Conservation (phyloP, 2,113 vertebrate genomes). For the Malurus cyaneus region DNA sequence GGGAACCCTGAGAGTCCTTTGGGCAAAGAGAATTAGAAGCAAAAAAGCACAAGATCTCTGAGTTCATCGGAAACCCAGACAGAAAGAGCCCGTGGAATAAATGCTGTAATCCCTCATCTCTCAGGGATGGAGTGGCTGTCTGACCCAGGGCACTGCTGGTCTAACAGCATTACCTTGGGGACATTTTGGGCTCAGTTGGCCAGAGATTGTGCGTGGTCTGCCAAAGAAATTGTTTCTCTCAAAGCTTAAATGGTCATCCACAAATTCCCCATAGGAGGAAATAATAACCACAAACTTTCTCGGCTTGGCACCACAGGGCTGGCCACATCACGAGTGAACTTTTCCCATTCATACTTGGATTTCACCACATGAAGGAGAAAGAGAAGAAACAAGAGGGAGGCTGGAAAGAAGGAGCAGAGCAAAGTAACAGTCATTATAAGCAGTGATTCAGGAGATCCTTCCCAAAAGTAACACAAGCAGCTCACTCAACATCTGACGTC, state of each 20-base stretch:
- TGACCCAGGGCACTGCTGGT: slow-evolving; percentile 1
- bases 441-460: background rate
- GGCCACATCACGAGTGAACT: background rate
- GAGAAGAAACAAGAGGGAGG: background rate
- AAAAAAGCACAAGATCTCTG: background rate
- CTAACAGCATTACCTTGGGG: background rate
- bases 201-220: background rate
- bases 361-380: slow-evolving; percentile 24
- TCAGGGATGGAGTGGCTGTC: background rate
- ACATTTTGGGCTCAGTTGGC: background rate
- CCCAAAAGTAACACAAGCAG: slow-evolving; percentile 22
- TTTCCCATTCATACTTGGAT: slow-evolving; percentile 32
- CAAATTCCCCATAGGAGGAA: slow-evolving; percentile 39
- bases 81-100: background rate
- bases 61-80: background rate
- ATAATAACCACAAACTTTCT: slow-evolving; percentile 42
- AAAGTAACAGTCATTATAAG: slow-evolving; percentile 11
- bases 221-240: background rate
- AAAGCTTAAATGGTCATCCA: slow-evolving; percentile 21
- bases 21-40: background rate
- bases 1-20: accelerated
- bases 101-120: background rate
- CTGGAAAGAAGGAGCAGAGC: background rate
- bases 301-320: background rate
- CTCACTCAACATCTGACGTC: background rate